Conservation (phyloP, 1,140 invertebrate species). For the Cryptotermes secundus region DNA sequence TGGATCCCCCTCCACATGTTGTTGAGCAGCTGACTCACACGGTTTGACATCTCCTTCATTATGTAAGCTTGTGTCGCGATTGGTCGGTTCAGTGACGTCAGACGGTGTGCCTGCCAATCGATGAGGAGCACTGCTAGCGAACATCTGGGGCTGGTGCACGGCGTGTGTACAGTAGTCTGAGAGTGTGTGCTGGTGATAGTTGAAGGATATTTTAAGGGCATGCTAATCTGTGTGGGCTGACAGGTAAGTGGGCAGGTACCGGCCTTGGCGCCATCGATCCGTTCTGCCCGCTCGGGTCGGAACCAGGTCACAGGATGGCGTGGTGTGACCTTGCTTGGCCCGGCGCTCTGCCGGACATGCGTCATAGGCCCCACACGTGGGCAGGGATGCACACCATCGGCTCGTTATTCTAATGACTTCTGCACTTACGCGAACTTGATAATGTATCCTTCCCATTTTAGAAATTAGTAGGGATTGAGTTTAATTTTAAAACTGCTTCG, state of each 20-base stretch:
- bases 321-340: neutral
- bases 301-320: slow-evolving; percentile 10
- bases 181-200: slow-evolving; percentile 3
- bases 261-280: slow-evolving; percentile 10
- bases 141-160: neutral
- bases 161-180: slow-evolving; percentile 1
- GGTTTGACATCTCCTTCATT: slow-evolving; percentile 15
- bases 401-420: slow-evolving; percentile 6
- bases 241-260: slow-evolving; percentile 12
- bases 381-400: slow-evolving; percentile 11
- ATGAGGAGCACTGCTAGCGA: neutral
- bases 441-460: neutral
- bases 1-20: neutral
- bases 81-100: slow-evolving; percentile 1
- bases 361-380: slow-evolving; percentile 9
- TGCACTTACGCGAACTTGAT: slow-evolving; percentile 7
- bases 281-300: neutral
- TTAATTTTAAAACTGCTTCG: neutral
- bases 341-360: neutral
- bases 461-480: neutral
- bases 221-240: slow-evolving; percentile 6
- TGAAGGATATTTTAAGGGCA: slow-evolving; percentile 6
- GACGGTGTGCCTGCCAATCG: slow-evolving; percentile 1
- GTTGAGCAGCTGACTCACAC: slow-evolving; percentile 7
- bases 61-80: neutral